These are phyloP conservation scores for Actinopyga echinites DNA, from an alignment of 53 echinoderm and acorn worm genomes.

Conservation along the genomic window DNA sequence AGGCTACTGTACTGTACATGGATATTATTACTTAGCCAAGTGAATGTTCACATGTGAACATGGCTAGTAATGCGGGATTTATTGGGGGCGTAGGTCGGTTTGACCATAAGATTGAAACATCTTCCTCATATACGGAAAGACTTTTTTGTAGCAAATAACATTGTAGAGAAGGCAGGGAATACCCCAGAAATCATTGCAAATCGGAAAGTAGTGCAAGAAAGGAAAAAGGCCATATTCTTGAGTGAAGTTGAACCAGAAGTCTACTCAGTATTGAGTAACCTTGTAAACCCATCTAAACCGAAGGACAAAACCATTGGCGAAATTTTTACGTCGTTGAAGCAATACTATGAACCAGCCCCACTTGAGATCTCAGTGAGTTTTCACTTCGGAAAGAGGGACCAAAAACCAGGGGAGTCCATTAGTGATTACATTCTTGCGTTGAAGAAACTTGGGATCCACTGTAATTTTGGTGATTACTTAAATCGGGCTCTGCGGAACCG, in stretches of 20 bases:
- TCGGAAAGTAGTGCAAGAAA: slow-evolving; percentile 16
- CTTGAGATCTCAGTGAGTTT: slow-evolving; percentile 41
- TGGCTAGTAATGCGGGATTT: neutral
- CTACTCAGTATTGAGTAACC: slow-evolving; percentile 19
- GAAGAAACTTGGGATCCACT: slow-evolving; percentile 34
- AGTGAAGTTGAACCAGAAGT: slow-evolving; percentile 33
- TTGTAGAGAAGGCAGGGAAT: slow-evolving; percentile 20
- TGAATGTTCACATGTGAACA: no score
- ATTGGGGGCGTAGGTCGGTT: slow-evolving; percentile 29
- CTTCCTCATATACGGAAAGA: slow-evolving; percentile 38
- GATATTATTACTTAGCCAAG: neutral
- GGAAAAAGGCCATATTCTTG: slow-evolving; percentile 48
- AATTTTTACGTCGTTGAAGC: slow-evolving; percentile 10
- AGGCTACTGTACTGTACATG: neutral
- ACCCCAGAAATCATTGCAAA: slow-evolving; percentile 7
- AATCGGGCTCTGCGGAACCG: slow-evolving; percentile 30
- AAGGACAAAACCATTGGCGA: slow-evolving; percentile 11
- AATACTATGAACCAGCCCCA: slow-evolving; percentile 28
- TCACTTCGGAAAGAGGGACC: slow-evolving; percentile 40
- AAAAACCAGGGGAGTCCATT: slow-evolving; percentile 5
- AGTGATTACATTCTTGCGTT: slow-evolving; percentile 49
- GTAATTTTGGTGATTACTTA: slow-evolving; percentile 45
- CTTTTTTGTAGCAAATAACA: slow-evolving; percentile 43
- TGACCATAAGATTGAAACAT: slow-evolving; percentile 35
- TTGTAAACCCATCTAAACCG: slow-evolving; percentile 13